A percentile compares a stretch with the other conserved stretches of the same genome.
These are phyloP conservation scores for Polyodon spathula DNA, from an alignment of 2,113 vertebrate species.

Conservation along the genomic window DNA sequence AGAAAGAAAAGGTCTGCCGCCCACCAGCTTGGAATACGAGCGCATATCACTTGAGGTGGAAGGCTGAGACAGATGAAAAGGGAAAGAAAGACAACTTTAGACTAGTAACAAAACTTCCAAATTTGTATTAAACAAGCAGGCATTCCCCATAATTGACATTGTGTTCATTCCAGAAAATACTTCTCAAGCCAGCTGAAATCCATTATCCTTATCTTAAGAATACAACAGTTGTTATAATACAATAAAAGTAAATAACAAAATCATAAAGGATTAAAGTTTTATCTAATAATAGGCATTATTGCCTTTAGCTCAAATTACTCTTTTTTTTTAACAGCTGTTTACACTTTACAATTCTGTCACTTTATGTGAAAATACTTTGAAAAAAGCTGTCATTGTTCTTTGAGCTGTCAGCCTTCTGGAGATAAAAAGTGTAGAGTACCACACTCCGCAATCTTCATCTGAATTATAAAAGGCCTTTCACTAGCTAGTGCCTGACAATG, in stretches of 20 bases:
- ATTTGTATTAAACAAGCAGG: too few species aligned
- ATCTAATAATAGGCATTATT: neutral
- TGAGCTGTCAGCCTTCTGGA: constrained; percentile 1
- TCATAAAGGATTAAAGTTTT: neutral
- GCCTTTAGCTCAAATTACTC: constrained; percentile 2
- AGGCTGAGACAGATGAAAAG: too few species aligned
- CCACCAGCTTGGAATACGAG: too few species aligned
- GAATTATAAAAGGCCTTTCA: neutral
- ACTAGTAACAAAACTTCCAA: too few species aligned
- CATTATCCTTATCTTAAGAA: constrained; percentile 7
- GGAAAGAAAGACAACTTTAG: too few species aligned
- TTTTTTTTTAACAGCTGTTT: constrained; percentile 21
- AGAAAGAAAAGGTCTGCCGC: too few species aligned
- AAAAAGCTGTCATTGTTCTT: constrained; percentile 21
- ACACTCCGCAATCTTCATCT: neutral
- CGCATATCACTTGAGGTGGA: too few species aligned
- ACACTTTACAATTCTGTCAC: constrained; percentile 32
- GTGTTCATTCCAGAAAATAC: constrained; percentile 34
- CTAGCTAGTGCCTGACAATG: neutral
- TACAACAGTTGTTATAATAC: neutral
- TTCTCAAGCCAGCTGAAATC: constrained; percentile 25
- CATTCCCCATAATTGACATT: constrained; percentile 25
- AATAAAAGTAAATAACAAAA: neutral
- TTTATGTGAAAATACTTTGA: constrained; percentile 20
- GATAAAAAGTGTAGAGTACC: neutral